A percentile compares a stretch with the other conserved stretches of the same genome.
Conservation (phyloP, 2,113 vertebrate genomes). For the Brienomyrus brachyistius region DNA sequence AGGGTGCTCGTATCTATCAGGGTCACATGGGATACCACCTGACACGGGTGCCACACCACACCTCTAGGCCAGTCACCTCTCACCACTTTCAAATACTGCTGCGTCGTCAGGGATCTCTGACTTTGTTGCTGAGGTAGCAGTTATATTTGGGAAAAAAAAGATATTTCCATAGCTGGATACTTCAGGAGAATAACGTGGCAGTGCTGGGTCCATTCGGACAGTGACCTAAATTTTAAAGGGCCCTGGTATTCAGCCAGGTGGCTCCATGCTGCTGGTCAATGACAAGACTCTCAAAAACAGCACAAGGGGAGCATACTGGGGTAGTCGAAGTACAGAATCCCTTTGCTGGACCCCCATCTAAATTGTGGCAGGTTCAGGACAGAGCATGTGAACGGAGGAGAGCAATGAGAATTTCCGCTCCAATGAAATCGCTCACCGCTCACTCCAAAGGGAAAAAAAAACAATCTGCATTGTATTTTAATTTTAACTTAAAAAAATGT, state of each 20-base stretch:
- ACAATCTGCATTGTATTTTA: too few relatives aligned
- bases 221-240: neutral
- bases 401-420: too few relatives aligned
- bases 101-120: neutral
- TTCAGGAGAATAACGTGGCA: neutral
- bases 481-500: too few relatives aligned
- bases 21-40: neutral
- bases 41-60: neutral
- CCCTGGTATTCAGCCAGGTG: neutral
- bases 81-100: neutral
- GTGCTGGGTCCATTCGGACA: neutral
- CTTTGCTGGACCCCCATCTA: neutral
- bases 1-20: neutral
- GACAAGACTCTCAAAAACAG: neutral
- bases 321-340: neutral
- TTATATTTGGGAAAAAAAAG: neutral
- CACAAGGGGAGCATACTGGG: neutral
- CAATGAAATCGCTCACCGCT: too few relatives aligned
- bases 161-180: neutral
- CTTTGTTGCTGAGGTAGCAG: neutral
- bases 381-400: too few relatives aligned
- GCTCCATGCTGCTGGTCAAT: neutral
- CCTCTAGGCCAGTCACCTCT: neutral
- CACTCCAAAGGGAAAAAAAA: too few relatives aligned
- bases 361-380: neutral